phyloP scores from a whole-genome alignment of 2,888 invertebrate genomes.

The Pachliopta kotzebuea region DNA sequence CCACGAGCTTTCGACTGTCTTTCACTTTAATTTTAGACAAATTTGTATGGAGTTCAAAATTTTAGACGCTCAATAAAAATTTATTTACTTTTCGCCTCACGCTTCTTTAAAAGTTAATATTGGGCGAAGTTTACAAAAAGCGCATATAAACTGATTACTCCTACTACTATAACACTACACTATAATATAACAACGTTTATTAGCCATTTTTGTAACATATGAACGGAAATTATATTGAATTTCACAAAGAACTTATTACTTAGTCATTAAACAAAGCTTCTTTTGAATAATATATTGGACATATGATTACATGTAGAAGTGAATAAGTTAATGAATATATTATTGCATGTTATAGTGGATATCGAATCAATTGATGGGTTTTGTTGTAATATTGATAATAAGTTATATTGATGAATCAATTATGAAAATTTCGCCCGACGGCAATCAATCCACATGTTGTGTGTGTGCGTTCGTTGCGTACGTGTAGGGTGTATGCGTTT shows the following conservation, averaged over 20 bases:
- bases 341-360: no score
- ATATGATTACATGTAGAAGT: no score
- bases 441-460: slow-evolving; percentile 14
- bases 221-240: neutral
- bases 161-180: neutral
- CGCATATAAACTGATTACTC: slow-evolving; percentile 4
- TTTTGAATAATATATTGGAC: no score
- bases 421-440: slow-evolving; percentile 22
- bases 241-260: neutral
- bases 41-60: slow-evolving; percentile 40
- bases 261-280: slow-evolving; percentile 1
- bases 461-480: slow-evolving; percentile 11
- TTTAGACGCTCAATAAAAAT: slow-evolving; percentile 18
- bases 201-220: neutral
- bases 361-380: slow-evolving; percentile 2
- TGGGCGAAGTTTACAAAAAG: slow-evolving; percentile 1
- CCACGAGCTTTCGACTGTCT: slow-evolving; percentile 50
- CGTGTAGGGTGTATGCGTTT: slow-evolving; percentile 43
- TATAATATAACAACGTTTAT: neutral
- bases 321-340: no score
- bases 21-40: slow-evolving; percentile 57
- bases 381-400: slow-evolving; percentile 5
- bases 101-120: slow-evolving; percentile 1
- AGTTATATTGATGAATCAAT: slow-evolving; percentile 18
- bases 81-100: slow-evolving; percentile 5